A percentile compares a stretch with the other conserved stretches of the same genome.
Evolutionary conservation across 2,888 invertebrate genomes (phyloP).

Genomic region (Atherix ibis): DNA sequence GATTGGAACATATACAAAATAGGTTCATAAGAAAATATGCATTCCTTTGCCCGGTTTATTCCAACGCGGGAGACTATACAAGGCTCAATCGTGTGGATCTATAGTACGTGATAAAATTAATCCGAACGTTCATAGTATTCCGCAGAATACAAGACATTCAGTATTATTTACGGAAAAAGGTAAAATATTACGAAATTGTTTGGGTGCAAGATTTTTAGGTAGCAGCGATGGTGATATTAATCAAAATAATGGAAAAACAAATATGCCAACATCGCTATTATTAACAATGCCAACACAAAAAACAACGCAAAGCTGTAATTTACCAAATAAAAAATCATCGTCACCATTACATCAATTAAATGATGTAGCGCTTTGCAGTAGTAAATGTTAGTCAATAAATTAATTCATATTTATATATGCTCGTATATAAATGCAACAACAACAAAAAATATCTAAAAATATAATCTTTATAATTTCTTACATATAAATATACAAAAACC

Average conservation of each 20-base stretch:
- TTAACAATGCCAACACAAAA: slow-evolving; percentile 7
- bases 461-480: too few relatives aligned
- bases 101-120: slow-evolving; percentile 37
- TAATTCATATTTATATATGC: too few relatives aligned
- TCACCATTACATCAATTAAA: slow-evolving; percentile 11
- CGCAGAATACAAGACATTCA: slow-evolving; percentile 10
- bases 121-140: slow-evolving; percentile 5
- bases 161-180: slow-evolving; percentile 13
- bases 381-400: slow-evolving; percentile 16
- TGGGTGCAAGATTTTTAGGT: slow-evolving; percentile 12
- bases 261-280: slow-evolving; percentile 7
- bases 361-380: slow-evolving; percentile 14
- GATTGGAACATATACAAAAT: too few relatives aligned
- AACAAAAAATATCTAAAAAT: too few relatives aligned
- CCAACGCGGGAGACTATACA: slow-evolving; percentile 39
- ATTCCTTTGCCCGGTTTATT: slow-evolving; percentile 42
- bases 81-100: slow-evolving; percentile 47
- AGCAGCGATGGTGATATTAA: slow-evolving; percentile 15
- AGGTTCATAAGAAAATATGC: slow-evolving; percentile 47
- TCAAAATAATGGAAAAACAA: slow-evolving; percentile 12
- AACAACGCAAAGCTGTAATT: slow-evolving; percentile 7
- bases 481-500: too few relatives aligned
- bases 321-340: slow-evolving; percentile 8
- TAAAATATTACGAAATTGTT: slow-evolving; percentile 13
- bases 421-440: too few relatives aligned